These are phyloP conservation scores for Lates japonicus DNA, from an alignment of 2,797 vertebrate species.

Conservation along the genomic window DNA sequence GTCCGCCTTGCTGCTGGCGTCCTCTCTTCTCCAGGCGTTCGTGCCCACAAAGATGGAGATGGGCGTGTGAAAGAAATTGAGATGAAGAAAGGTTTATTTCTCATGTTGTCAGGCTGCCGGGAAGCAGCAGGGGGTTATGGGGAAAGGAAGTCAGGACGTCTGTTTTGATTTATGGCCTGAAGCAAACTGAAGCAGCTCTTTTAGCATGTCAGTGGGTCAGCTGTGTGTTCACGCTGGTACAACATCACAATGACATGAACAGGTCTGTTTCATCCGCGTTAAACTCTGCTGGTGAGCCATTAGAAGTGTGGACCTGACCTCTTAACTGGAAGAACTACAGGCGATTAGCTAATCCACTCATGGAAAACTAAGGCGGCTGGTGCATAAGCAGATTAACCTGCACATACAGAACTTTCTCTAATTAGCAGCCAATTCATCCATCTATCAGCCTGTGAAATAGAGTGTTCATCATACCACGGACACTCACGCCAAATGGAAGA, in stretches of 20 bases:
- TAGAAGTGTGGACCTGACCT: constrained; percentile 35
- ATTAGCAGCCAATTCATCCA: constrained; percentile 36
- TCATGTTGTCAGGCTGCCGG: constrained; percentile 35
- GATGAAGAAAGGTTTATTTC: constrained; percentile 15
- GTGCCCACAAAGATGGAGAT: neutral
- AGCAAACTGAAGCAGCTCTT: constrained; percentile 28
- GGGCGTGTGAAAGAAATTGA: neutral
- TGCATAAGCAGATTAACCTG: constrained; percentile 62
- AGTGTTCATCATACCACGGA: constrained; percentile 13
- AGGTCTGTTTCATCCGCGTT: constrained; percentile 10
- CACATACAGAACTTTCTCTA: constrained; percentile 28
- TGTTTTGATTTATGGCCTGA: constrained; percentile 60
- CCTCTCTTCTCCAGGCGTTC: constrained; percentile 88
- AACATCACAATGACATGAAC: neutral
- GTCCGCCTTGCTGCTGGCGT: constrained; percentile 88
- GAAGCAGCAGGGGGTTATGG: constrained; percentile 55
- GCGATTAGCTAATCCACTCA: constrained; percentile 52
- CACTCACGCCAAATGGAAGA: constrained; percentile 10
- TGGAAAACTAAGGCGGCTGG: constrained; percentile 43
- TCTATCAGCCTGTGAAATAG: neutral
- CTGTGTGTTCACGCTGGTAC: neutral
- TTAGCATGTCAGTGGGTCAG: constrained; percentile 52
- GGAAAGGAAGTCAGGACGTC: constrained; percentile 67
- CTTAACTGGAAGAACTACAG: constrained; percentile 41
- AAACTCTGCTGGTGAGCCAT: constrained; percentile 35